Evolutionary conservation across 2,888 invertebrate genomes (phyloP).

Genomic region (Mythimna lalbum): DNA sequence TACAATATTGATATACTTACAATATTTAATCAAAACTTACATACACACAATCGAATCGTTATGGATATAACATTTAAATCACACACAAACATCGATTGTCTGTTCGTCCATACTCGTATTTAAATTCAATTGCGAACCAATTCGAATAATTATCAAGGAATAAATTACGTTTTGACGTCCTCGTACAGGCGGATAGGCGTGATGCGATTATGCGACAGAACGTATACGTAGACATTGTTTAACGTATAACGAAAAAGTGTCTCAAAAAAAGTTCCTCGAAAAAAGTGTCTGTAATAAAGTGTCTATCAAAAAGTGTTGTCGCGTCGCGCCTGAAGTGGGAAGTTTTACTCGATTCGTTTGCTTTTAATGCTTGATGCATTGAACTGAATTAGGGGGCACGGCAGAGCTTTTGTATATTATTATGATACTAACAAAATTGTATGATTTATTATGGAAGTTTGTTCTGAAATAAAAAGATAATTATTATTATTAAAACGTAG

Average conservation of each 20-base stretch:
- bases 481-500: too few species aligned
- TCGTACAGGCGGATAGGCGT: conserved; percentile 45
- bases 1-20: conserved; percentile 1
- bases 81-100: conserved; percentile 56
- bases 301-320: neutral
- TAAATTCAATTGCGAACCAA: conserved; percentile 63
- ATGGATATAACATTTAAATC: conserved; percentile 48
- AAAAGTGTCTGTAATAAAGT: too few species aligned
- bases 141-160: conserved; percentile 67
- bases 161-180: conserved; percentile 70
- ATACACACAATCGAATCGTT: conserved; percentile 21
- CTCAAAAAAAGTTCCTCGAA: too few species aligned
- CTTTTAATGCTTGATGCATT: conserved; percentile 52
- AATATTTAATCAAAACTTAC: conserved; percentile 29
- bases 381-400: conserved; percentile 12
- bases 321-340: neutral
- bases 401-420: too few species aligned
- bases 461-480: too few species aligned
- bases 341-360: conserved; percentile 59
- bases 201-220: neutral
- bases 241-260: too few species aligned
- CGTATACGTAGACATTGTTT: neutral
- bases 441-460: too few species aligned
- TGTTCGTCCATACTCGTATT: conserved; percentile 50
- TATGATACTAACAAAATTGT: too few species aligned